Conservation (phyloP, 2,888 invertebrate genomes). For the Spisula solida region DNA sequence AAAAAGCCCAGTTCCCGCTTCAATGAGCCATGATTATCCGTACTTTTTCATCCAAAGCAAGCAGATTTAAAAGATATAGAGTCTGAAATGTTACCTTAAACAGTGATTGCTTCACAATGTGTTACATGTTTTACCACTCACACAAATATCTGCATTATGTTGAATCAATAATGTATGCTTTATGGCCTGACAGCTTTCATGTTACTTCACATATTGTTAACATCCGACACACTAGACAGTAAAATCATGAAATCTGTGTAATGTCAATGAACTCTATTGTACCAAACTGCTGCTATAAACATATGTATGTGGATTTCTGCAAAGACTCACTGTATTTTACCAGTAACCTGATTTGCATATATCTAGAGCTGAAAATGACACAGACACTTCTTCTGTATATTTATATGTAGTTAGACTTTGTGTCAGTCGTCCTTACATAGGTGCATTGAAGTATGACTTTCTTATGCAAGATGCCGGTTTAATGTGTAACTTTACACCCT, state of each 20-base stretch:
- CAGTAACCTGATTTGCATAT: neutral
- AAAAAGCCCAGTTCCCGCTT: too few relatives aligned
- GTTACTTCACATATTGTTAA: neutral
- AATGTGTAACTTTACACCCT: neutral
- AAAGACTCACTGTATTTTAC: neutral
- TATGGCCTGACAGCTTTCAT: constrained; percentile 15
- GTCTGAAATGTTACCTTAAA: neutral
- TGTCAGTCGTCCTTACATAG: neutral
- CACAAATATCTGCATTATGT: neutral
- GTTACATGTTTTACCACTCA: neutral
- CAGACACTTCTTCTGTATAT: too few relatives aligned
- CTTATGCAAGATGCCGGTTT: neutral
- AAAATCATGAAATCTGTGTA: neutral
- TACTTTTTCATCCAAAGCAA: too few relatives aligned
- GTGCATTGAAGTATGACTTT: neutral
- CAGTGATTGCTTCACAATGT: neutral
- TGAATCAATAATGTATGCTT: neutral
- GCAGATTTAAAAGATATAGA: too few relatives aligned
- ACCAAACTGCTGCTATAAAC: neutral
- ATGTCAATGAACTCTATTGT: neutral
- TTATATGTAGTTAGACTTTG: too few relatives aligned
- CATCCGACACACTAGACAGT: neutral
- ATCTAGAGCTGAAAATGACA: neutral
- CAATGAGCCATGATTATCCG: too few relatives aligned
- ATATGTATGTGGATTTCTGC: neutral